Base-by-base conservation (phyloP, 2,113 vertebrate species). In the Pandion haliaetus region DNA sequence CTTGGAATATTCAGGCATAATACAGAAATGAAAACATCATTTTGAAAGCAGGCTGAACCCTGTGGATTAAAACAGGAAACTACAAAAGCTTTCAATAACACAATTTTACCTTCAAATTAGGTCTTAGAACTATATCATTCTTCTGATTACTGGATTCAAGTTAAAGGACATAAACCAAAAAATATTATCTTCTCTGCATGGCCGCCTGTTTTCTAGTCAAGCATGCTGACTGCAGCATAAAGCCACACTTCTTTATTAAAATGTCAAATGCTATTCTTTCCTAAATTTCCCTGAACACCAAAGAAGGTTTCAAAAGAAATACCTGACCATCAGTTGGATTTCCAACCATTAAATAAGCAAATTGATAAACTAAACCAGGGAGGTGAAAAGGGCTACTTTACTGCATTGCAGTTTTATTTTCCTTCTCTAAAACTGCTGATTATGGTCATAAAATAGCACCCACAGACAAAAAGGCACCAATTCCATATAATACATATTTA, bases 231-330 rank as follows among this genome's bases (percentile, higher is more conserved):
- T 91, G 57, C 70, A 97, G 77, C 86, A 97, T 74, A 97, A 98
- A 96, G 80, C 40, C 86, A 88, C 29, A 73, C 57, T 97, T 95
- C 86, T 96, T 97, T 94, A 97, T 96, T 97, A 90, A 97, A 98
- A 96, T 91, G 86, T 97, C 97, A 98, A 93, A 95, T 86, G 57
- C 8, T 95, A 88, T 96, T 97, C 31, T 91, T 91, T 71, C 90
- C 55, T 93, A 96, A 96, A 96, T 94, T 96, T 97, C 65, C 78
- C 78, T 94, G 89, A 97, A 87, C 34, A 49, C 55, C 76, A 67
- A 73, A 90, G 69, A 93, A 97, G 11, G 73, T 90, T 97, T 97
- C 25, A 38, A 71, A 78, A 93, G 55, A 97, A 97, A 59, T 70
- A 89, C 9, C 65, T 95, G 45, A 95, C 57, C 18, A 44, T 73